A percentile compares a stretch with the other conserved stretches of the same genome.
Evolutionary conservation across 37 sponge, comb jelly and placozoan species (phyloP).

Genomic region (Halisarca cf. caerulea): DNA sequence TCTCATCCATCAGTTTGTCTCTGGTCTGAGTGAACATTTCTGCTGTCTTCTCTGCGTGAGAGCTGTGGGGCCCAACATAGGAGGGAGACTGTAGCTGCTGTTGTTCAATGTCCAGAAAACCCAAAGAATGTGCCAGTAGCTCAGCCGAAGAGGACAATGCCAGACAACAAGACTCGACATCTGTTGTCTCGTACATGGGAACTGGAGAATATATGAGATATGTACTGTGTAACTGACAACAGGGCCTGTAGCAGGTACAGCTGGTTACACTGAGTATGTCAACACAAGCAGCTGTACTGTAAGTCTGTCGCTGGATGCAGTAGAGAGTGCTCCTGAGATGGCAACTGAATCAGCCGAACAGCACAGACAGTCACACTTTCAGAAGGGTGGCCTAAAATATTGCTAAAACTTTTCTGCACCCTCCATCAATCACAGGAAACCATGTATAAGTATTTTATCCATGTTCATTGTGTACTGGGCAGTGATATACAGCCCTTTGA

Average conservation of each 20-base stretch:
- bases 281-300: no score
- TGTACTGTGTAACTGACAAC: background rate
- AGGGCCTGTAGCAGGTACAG: no score
- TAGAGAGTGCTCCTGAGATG: no score
- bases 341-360: no score
- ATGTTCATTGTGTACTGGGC: no score
- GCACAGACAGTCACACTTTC: no score
- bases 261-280: no score
- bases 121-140: slow-evolving; percentile 17
- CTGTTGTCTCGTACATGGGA: slow-evolving; percentile 17
- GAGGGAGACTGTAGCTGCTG: background rate
- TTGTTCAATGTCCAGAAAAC: slow-evolving; percentile 28
- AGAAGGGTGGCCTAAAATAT: no score
- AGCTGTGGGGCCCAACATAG: background rate
- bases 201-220: background rate
- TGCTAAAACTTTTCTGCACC: no score
- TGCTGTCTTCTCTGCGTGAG: background rate
- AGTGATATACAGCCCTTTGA: background rate
- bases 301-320: no score
- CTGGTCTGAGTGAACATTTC: background rate
- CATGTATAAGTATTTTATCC: no score
- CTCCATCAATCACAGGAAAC: no score
- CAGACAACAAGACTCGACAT: slow-evolving; percentile 17
- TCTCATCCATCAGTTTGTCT: background rate
- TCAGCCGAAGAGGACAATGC: slow-evolving; percentile 39